phyloP scores from a whole-genome alignment of 2,888 invertebrate species.

The Imbricaverruca yamaguchii region DNA sequence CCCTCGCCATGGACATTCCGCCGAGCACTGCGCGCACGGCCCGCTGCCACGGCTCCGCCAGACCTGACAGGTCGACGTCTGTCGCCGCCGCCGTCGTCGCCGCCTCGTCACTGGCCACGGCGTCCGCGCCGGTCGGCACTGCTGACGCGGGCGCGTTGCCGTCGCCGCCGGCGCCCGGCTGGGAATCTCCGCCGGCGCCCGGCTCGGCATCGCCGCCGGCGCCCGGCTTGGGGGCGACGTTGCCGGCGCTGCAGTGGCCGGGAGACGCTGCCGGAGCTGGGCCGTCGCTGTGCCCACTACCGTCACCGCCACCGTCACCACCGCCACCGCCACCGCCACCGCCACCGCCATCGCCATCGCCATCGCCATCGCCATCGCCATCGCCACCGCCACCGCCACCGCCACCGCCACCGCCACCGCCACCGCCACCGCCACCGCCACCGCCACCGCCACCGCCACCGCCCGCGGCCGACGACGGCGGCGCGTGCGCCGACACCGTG shows the following conservation, averaged over 20 bases:
- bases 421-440: background rate
- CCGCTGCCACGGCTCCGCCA: background rate
- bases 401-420: background rate
- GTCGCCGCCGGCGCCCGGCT: background rate
- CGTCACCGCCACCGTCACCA: too few species aligned
- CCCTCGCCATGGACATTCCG: background rate
- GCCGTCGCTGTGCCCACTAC: too few species aligned
- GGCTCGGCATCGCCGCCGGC: background rate
- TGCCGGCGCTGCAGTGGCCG: background rate
- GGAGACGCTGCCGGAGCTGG: background rate
- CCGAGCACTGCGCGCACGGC: background rate
- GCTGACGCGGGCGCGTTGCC: background rate
- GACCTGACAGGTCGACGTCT: background rate
- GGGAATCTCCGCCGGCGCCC: background rate
- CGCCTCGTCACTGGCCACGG: background rate
- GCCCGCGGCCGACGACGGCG: background rate
- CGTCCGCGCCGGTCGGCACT: background rate
- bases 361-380: background rate
- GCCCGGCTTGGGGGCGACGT: background rate
- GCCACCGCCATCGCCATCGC: background rate
- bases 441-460: background rate
- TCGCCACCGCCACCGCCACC: background rate
- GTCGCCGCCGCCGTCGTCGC: background rate
- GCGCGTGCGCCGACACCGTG: background rate
- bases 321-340: background rate